These are phyloP conservation scores for Pelodiscus sinensis DNA, from an alignment of 2,113 vertebrate species.

Conservation along the genomic window DNA sequence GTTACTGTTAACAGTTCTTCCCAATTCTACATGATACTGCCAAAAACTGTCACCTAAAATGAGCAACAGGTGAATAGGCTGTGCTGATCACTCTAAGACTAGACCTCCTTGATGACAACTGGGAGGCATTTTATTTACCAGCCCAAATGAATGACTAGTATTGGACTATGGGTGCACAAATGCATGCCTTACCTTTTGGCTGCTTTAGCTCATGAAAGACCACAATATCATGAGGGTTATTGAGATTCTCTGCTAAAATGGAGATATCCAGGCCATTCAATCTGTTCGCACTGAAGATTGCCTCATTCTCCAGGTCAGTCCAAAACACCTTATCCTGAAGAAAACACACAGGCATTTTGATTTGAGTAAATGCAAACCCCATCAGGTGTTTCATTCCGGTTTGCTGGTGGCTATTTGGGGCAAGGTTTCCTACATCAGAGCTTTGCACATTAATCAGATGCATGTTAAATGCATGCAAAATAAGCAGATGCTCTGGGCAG, in stretches of 20 bases:
- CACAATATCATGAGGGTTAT: slow-evolving; percentile 95
- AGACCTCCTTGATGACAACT: not conserved
- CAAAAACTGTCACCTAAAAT: not conserved
- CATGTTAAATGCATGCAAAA: not conserved
- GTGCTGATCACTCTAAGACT: not conserved
- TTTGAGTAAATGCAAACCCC: not conserved
- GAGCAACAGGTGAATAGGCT: not conserved
- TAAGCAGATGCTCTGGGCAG: not conserved
- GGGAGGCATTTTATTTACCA: slow-evolving; percentile 7
- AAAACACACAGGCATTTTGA: not conserved
- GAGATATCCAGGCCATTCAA: slow-evolving; percentile 89
- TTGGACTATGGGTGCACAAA: not conserved
- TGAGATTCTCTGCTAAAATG: slow-evolving; percentile 91
- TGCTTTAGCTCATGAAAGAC: slow-evolving; percentile 96
- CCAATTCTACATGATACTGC: not conserved
- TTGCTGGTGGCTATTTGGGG: not conserved
- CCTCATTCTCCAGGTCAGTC: slow-evolving; percentile 95
- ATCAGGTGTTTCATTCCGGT: not conserved
- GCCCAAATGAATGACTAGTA: not conserved
- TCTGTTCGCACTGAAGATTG: slow-evolving; percentile 94
- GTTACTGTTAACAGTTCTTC: not conserved
- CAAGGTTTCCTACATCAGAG: not conserved
- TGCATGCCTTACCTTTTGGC: slow-evolving; percentile 86
- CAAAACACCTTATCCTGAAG: slow-evolving; percentile 94
- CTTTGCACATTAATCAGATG: not conserved